Evolutionary conservation across 2,113 vertebrate species (phyloP).

Genomic region (Sebastes fasciatus): DNA sequence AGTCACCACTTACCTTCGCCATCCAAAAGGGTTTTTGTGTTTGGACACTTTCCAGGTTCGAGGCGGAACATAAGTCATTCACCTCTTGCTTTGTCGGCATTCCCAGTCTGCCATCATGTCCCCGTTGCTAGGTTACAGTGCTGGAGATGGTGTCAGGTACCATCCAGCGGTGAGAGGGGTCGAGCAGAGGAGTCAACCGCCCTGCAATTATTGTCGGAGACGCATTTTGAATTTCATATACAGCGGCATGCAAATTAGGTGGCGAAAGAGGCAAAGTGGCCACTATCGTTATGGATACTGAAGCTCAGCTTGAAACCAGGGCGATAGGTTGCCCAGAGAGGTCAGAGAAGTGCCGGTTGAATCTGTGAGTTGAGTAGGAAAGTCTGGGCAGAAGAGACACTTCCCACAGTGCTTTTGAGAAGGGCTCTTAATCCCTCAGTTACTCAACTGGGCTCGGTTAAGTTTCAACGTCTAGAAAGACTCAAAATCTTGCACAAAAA

Average conservation of each 20-base stretch:
- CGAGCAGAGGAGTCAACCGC: slow-evolving; percentile 26
- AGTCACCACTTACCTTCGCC: not conserved
- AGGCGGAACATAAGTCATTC: not conserved
- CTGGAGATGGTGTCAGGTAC: not conserved
- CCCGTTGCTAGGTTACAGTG: slow-evolving; percentile 43
- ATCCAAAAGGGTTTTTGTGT: not conserved
- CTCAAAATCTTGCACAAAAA: not conserved
- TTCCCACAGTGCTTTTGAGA: slow-evolving; percentile 8
- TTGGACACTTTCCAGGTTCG: not conserved
- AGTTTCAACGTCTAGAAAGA: not conserved
- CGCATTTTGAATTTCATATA: slow-evolving; percentile 5
- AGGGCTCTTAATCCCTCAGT: slow-evolving; percentile 25
- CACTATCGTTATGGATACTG: not conserved
- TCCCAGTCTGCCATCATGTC: not conserved
- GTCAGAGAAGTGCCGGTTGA: slow-evolving; percentile 22
- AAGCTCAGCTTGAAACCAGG: not conserved
- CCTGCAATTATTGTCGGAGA: slow-evolving; percentile 19
- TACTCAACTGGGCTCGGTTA: not conserved
- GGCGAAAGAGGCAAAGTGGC: not conserved
- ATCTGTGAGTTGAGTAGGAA: slow-evolving; percentile 18
- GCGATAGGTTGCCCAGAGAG: not conserved
- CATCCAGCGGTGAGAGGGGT: slow-evolving; percentile 8
- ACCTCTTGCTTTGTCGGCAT: not conserved
- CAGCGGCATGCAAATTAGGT: slow-evolving; percentile 10
- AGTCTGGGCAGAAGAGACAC: slow-evolving; percentile 7